Conservation (phyloP, 2,113 vertebrate genomes). For the Nothocercus julius region DNA sequence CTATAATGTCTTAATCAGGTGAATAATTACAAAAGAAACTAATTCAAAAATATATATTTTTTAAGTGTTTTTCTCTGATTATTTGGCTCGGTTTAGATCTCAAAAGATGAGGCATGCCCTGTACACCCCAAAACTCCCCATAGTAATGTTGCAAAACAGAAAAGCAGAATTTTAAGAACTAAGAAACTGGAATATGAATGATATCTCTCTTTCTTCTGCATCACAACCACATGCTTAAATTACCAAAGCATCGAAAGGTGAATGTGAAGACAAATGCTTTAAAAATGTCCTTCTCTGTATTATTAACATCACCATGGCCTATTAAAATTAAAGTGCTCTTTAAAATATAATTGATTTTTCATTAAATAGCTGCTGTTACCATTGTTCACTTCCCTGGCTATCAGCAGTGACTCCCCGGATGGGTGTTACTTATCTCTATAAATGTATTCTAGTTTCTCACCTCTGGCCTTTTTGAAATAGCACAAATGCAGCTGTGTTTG, state of each 20-base stretch:
- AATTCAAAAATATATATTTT: neutral
- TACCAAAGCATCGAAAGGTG: neutral
- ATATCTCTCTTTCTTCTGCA: neutral
- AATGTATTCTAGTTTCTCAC: neutral
- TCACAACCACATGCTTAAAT: neutral
- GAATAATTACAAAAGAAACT: neutral
- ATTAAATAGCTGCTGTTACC: constrained; percentile 27
- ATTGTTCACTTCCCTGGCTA: neutral
- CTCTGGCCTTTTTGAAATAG: neutral
- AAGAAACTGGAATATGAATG: neutral
- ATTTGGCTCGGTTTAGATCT: neutral
- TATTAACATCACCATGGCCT: neutral
- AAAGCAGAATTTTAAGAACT: neutral
- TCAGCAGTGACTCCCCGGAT: neutral
- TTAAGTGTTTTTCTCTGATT: neutral
- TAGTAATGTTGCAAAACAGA: neutral
- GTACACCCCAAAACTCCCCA: neutral
- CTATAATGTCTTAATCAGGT: neutral
- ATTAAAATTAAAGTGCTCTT: constrained; percentile 26
- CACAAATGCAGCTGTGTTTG: constrained; percentile 2
- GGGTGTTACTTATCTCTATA: neutral
- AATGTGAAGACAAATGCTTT: constrained; percentile 31
- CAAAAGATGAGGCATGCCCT: neutral
- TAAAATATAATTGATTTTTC: neutral
- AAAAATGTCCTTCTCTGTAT: neutral